Conservation (phyloP, 1,140 invertebrate genomes). For the Mycetomoellerius zeteki region DNA sequence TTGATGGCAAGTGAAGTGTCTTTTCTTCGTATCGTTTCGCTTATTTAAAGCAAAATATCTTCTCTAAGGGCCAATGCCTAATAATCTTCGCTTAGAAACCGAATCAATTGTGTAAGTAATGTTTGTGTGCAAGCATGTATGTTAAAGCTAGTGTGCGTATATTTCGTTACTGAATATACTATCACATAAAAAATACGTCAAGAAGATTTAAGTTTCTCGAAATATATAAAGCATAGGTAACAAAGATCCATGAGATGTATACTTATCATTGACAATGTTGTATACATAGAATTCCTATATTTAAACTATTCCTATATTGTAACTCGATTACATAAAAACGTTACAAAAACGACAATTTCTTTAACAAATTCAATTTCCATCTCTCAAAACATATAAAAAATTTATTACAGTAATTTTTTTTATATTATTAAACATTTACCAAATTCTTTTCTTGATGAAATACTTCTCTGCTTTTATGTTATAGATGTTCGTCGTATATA, state of each 20-base stretch:
- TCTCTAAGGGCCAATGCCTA: too few relatives aligned
- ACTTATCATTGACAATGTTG: background rate
- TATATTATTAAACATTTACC: background rate
- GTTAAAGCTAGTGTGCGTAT: background rate
- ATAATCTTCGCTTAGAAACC: too few relatives aligned
- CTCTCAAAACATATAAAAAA: background rate
- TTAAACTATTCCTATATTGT: background rate
- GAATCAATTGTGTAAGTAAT: too few relatives aligned
- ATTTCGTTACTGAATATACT: background rate
- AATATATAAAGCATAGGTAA: background rate
- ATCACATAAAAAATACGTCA: background rate
- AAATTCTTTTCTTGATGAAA: background rate
- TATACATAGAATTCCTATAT: background rate
- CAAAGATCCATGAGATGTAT: too few relatives aligned
- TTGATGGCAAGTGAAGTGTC: too few relatives aligned
- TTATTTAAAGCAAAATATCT: too few relatives aligned
- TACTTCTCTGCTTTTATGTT: background rate
- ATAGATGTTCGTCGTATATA: background rate
- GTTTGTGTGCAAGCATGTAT: too few relatives aligned
- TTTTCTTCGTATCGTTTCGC: too few relatives aligned
- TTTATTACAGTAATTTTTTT: background rate
- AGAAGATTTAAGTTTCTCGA: background rate
- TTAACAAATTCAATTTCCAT: background rate
- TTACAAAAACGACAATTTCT: background rate
- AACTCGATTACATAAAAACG: background rate